Base-by-base conservation (phyloP, 2,797 vertebrate genomes). In the Crossoptilon crossoptilon region DNA sequence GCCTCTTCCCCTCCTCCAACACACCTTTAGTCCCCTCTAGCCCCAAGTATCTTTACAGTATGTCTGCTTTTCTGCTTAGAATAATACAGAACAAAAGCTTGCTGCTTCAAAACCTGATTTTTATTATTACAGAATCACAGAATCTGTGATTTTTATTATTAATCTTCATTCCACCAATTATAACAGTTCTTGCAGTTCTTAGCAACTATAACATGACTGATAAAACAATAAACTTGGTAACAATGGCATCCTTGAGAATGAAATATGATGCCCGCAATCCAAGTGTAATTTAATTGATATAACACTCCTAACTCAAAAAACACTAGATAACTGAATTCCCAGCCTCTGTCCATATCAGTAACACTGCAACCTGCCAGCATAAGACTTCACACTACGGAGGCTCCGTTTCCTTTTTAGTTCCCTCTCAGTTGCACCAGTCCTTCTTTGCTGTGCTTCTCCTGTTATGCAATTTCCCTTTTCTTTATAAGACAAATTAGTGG, bases 1-100 rank as follows among this genome's bases (percentile, higher is more conserved):
- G 26, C 26, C 6, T 15, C 8, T 78, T 35, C 1, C 3, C 0
- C 2, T 2, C 16, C 4, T 5, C 2, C 43, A 6, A 15, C 33
- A 5, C 10, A 9, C 12, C 23, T 56, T 56, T 11, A 19, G 17
- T n/a, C 31, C 31, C 29, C 11, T n/a, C 17, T n/a, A 56, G 53
- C 55, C 55, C 55, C 17, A n/a, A n/a, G 31, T 21, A n/a, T n/a
- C 10, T 56, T n/a, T n/a, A n/a, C 55, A 18, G 16, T 17, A n/a
- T n/a, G 16, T 55, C 53, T 19, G 18, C 10, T 56, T n/a, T 31
- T n/a, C 55, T 56, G 10, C 3, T 43, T 29, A 31, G 31, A 55
- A 18, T 17, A 55, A 31, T 10, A 55, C 53, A 31, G 53, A 55
- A n/a, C 4, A 6, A 56, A 31, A 56, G 29, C 17, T 56, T 56